phyloP scores from a whole-genome alignment of 1,140 invertebrate genomes.

The Heliconius congener region DNA sequence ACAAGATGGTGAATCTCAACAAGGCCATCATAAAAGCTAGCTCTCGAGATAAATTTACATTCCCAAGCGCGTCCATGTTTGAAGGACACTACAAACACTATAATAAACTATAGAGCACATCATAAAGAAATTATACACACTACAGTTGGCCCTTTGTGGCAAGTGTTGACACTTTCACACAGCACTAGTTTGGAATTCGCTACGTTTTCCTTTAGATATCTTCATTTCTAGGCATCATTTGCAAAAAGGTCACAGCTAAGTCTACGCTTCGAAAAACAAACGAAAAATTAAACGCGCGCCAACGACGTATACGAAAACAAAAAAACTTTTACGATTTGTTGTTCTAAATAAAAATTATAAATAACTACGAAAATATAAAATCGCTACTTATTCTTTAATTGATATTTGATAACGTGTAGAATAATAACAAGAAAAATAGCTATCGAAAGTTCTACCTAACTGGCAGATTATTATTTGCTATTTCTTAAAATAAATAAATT shows the following conservation, averaged over 20 bases:
- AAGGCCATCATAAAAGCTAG: neutral
- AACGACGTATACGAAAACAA: neutral
- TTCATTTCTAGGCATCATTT: neutral
- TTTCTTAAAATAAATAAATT: too few relatives aligned
- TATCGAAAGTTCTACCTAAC: too few relatives aligned
- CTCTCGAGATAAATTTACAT: neutral
- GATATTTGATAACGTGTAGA: too few relatives aligned
- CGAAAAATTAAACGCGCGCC: neutral
- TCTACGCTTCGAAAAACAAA: neutral
- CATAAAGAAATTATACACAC: slow-evolving; percentile 2
- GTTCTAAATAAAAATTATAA: too few relatives aligned
- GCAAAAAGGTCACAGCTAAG: neutral
- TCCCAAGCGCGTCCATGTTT: neutral
- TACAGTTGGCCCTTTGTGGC: slow-evolving; percentile 1
- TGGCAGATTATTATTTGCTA: too few relatives aligned
- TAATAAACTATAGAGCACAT: neutral
- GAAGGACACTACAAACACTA: slow-evolving; percentile 1
- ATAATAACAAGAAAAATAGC: too few relatives aligned
- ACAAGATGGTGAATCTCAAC: neutral
- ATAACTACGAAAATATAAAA: too few relatives aligned
- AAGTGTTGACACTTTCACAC: slow-evolving; percentile 19
- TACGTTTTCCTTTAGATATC: slow-evolving; percentile 22
- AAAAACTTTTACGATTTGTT: neutral
- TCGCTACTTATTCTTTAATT: too few relatives aligned
- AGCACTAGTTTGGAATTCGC: slow-evolving; percentile 27